phyloP scores from a whole-genome alignment of 2,113 vertebrate species.

The Typhlomys cinereus region DNA sequence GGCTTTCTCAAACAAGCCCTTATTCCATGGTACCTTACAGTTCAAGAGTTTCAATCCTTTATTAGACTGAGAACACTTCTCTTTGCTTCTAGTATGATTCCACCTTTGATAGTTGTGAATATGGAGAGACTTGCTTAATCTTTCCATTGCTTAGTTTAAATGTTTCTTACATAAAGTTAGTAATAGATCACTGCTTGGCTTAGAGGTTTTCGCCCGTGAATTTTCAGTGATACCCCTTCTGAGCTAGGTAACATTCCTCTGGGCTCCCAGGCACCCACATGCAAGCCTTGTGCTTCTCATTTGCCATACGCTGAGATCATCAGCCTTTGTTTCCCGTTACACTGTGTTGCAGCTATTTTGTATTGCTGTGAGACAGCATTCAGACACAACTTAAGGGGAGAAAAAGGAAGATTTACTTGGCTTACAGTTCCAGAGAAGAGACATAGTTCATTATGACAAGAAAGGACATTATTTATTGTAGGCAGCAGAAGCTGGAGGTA shows the following conservation, averaged over 20 bases:
- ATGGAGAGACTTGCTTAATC: slow-evolving; percentile 24
- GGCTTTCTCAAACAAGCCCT: slow-evolving; percentile 46
- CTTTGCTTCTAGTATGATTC: background rate
- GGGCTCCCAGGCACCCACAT: background rate
- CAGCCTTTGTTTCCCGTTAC: slow-evolving; percentile 9
- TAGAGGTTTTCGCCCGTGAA: background rate
- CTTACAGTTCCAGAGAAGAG: too few relatives aligned
- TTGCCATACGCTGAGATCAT: background rate
- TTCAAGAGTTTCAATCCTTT: slow-evolving; percentile 31
- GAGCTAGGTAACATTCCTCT: background rate
- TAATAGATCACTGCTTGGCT: background rate
- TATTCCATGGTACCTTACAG: background rate
- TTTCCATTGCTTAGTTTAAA: slow-evolving; percentile 7
- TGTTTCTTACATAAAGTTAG: slow-evolving; percentile 14
- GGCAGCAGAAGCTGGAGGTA: too few relatives aligned
- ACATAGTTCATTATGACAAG: too few relatives aligned
- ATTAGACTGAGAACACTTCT: background rate
- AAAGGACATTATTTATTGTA: too few relatives aligned
- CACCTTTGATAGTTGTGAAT: background rate
- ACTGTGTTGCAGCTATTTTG: too few relatives aligned
- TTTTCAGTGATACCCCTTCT: slow-evolving; percentile 1
- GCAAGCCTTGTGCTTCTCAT: slow-evolving; percentile 29
- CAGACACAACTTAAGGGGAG: too few relatives aligned
- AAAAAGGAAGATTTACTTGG: too few relatives aligned
- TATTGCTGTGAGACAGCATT: too few relatives aligned